Evolutionary conservation across 2,113 vertebrate species (phyloP).

Genomic region (Neotragus moschatus): DNA sequence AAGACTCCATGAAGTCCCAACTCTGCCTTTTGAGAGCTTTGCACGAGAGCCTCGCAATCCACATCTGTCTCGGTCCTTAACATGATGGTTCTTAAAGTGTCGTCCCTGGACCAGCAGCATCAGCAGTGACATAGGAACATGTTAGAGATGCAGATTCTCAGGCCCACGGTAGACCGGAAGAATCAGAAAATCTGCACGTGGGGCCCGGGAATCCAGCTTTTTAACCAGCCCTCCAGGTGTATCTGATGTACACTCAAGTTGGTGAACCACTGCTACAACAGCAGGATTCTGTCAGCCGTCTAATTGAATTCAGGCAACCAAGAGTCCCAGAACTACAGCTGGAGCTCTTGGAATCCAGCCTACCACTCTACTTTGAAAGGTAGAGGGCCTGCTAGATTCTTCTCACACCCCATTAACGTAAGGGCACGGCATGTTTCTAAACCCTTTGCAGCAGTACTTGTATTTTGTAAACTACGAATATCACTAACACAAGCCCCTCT

Average conservation of each 20-base stretch:
- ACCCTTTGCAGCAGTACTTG: neutral
- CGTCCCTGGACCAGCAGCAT: neutral
- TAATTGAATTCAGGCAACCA: neutral
- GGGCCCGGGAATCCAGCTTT: neutral
- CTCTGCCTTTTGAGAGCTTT: neutral
- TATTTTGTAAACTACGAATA: conserved; percentile 30
- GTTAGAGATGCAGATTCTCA: neutral
- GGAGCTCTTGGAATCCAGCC: neutral
- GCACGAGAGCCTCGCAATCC: neutral
- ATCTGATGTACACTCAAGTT: neutral
- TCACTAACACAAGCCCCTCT: neutral
- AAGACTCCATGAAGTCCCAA: neutral
- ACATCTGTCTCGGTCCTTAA: too few relatives aligned
- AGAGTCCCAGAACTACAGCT: neutral
- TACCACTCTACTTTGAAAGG: neutral
- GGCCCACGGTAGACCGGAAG: too few relatives aligned
- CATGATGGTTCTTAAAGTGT: neutral
- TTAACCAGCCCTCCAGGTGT: neutral
- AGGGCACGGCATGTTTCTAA: neutral
- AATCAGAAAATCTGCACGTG: neutral
- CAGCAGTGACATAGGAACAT: neutral
- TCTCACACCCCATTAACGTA: neutral
- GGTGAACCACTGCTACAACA: neutral
- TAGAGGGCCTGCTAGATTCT: neutral
- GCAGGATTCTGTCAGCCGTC: neutral